Evolutionary conservation across 2,888 invertebrate species (phyloP).

Genomic region (Acheta domesticus): DNA sequence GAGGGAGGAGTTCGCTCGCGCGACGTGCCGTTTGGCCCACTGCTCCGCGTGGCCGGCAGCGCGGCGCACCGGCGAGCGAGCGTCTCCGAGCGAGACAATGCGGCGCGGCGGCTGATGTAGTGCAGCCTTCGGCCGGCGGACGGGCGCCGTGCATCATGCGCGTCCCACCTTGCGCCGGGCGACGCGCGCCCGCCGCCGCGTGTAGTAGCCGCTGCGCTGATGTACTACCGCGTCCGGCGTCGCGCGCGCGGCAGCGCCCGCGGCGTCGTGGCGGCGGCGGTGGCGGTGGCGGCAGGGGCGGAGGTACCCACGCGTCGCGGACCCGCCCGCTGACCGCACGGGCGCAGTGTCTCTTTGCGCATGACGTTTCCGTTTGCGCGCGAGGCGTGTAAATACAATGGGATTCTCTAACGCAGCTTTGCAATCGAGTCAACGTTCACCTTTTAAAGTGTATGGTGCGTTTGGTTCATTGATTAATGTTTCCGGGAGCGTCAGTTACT

Average conservation of each 20-base stretch:
- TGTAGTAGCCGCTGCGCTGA: not conserved
- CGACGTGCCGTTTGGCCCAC: not conserved
- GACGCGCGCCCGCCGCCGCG: not conserved
- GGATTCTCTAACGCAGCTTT: too few species aligned
- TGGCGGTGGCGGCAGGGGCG: not conserved
- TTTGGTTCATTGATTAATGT: too few species aligned
- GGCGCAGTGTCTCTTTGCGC: too few species aligned
- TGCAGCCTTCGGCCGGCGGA: not conserved
- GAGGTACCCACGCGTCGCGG: too few species aligned
- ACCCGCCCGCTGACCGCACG: too few species aligned
- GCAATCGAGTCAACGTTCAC: too few species aligned
- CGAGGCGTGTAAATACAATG: too few species aligned
- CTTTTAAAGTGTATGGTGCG: too few species aligned
- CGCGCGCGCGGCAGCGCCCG: not conserved
- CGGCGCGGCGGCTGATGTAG: constrained; percentile 3
- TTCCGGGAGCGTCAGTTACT: too few species aligned
- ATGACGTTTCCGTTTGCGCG: too few species aligned
- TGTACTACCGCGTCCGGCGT: not conserved
- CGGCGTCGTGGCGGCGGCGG: not conserved
- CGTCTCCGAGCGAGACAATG: not conserved
- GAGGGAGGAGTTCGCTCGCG: not conserved
- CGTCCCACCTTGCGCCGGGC: not conserved
- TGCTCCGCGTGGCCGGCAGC: not conserved
- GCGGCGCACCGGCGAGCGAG: not conserved
- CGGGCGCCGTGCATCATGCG: constrained; percentile 8